Base-by-base conservation (phyloP, 2,888 invertebrate species). In the Brachyopa scutellaris region DNA sequence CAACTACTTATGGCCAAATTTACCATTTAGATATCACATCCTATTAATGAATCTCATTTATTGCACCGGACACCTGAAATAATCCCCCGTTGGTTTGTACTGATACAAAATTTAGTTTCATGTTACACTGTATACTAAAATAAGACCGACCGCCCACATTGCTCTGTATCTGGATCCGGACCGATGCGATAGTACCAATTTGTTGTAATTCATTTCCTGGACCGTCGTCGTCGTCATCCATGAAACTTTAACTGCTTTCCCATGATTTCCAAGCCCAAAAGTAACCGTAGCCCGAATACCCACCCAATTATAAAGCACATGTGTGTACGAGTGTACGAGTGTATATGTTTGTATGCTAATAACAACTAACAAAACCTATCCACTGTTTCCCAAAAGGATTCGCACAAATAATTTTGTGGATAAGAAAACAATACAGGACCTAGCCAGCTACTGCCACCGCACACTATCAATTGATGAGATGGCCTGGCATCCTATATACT, bases 331-430 rank as follows among this genome's bases (percentile, higher is more conserved):
- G 1, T n/a, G n/a, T 15, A 3, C 19, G 38, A 7, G 15, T 64
- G 21, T 23, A 33, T 45, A 47, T 17, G 13, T 38, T 29, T 42
- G 31, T 51, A 33, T 72, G 36, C 36, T 77, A 66, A 70, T 61
- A 59, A 77, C 82, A 72, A 72, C 77, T 38, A 77, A 59, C 80
- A 76, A 72, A 78, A 49, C 77, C 57, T 70, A 82, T 66, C 64
- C 47, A 72, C 70, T 36, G 47, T 61, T 57, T 59, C 64, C 77
- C 77, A 47, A 77, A 77, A 82, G 82, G 82, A 77, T 77, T 82
- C 77, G 55, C 66, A 70, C 82, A 77, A 82, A 82, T 82, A 77
- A 82, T 82, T 82, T 77, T 82, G 82, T 82, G 82, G 82, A 82
- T 82, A 82, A 82, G 82, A 82, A 82, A 82, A 76, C 82, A 82